phyloP scores from a whole-genome alignment of 2,888 invertebrate species.

The Brenthis hecate region DNA sequence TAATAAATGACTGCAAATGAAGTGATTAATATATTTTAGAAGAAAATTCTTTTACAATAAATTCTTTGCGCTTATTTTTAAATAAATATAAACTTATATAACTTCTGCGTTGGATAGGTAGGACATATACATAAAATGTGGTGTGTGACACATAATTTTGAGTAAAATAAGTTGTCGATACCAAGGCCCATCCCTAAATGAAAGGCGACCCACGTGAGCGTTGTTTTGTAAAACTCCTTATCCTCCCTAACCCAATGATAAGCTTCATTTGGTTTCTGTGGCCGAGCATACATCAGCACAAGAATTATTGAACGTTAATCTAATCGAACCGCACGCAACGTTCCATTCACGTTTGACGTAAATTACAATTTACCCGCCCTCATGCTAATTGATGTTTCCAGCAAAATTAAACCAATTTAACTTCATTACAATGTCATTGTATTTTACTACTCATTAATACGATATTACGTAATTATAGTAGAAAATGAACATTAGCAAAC shows the following conservation, averaged over 20 bases:
- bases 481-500: slow-evolving; percentile 33
- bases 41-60: too few relatives aligned
- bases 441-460: slow-evolving; percentile 56
- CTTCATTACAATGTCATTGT: slow-evolving; percentile 60
- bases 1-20: too few relatives aligned
- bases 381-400: slow-evolving; percentile 61
- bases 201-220: slow-evolving; percentile 6
- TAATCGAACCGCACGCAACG: slow-evolving; percentile 49
- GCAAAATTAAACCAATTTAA: slow-evolving; percentile 64
- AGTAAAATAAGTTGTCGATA: slow-evolving; percentile 1
- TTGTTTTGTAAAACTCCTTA: slow-evolving; percentile 18
- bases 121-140: too few relatives aligned
- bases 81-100: too few relatives aligned
- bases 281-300: slow-evolving; percentile 25
- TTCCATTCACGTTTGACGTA: slow-evolving; percentile 47
- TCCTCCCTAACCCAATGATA: slow-evolving; percentile 23
- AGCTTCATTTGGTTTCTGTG: slow-evolving; percentile 27
- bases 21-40: too few relatives aligned
- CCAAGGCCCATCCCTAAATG: slow-evolving; percentile 1
- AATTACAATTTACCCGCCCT: slow-evolving; percentile 53
- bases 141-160: background rate
- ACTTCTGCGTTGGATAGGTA: too few relatives aligned
- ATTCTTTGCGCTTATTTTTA: too few relatives aligned
- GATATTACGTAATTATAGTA: slow-evolving; percentile 48
- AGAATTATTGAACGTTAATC: slow-evolving; percentile 54